Evolutionary conservation across 1,140 invertebrate species (phyloP).

Genomic region (Cyclargus thomasi): DNA sequence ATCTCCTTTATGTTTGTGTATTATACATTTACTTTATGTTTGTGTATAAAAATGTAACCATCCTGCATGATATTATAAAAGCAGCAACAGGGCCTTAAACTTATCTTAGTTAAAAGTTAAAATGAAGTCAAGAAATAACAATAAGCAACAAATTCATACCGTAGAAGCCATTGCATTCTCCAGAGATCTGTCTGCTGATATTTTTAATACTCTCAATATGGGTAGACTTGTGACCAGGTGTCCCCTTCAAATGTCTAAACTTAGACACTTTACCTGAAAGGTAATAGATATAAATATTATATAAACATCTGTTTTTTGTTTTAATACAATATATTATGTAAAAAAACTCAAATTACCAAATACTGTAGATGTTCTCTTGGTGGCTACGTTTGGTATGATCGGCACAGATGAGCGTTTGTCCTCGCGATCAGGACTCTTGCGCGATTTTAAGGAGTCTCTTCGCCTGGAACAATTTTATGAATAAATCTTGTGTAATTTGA

Average conservation of each 20-base stretch:
- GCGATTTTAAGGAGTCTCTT: constrained; percentile 78
- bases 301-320: neutral
- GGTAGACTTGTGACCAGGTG: constrained; percentile 89
- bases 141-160: constrained; percentile 71
- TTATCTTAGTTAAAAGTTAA: too few species aligned
- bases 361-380: constrained; percentile 89
- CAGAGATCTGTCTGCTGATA: constrained; percentile 91
- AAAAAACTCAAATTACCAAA: constrained; percentile 78
- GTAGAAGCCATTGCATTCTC: constrained; percentile 95
- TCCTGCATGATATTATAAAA: too few species aligned
- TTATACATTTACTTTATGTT: neutral
- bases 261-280: constrained; percentile 89
- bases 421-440: constrained; percentile 67
- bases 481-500: too few species aligned
- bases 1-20: neutral
- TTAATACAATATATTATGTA: neutral
- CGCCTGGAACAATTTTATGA: constrained; percentile 52
- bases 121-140: too few species aligned
- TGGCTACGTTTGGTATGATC: constrained; percentile 69
- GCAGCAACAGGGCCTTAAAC: too few species aligned
- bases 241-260: constrained; percentile 94
- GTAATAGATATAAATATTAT: neutral
- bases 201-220: constrained; percentile 95
- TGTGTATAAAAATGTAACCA: too few species aligned
- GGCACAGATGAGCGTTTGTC: constrained; percentile 65